Base-by-base conservation (phyloP, 1,140 invertebrate genomes). In the Chelonus insularis region DNA sequence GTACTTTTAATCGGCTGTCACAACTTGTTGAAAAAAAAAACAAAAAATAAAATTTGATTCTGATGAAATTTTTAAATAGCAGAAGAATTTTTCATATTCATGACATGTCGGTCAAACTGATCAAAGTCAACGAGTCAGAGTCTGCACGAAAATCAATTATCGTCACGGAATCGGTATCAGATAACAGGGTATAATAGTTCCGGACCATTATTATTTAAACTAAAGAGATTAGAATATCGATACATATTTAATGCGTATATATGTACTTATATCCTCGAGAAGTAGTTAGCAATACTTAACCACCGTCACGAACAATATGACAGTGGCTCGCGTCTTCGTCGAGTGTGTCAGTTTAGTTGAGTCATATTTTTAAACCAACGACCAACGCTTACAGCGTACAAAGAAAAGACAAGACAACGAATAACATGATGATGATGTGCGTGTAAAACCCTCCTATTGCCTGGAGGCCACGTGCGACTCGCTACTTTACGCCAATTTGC, bases 401-500 rank as follows among this genome's bases (percentile, higher is more conserved):
- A 52, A 52, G 50, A 21, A 52, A 32, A 5, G 11, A 34, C 25
- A 4, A 34, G 50, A 52, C 50, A 52, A 52, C 45, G 1, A 14
- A 39, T 5, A 14, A 18, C 41, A 8, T 16, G 14, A 16, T 12
- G 14, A 43, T 14, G 18, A 43, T 52, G 50, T 52, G 29, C 25
- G 50, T 52, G 50, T 52, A 52, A 52, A 34, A 11, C 25, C 20
- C 32, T 9, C 12, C n/a, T 36, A 52, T 52, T 52, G 50, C 25
- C 50, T 34, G 9, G 25, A 52, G n/a, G 21, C 21, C 50, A 52
- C 50, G 50, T 52, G 50, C 50, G 7, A 52, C 25, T 29, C n/a
- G 25, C 50, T 52, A 52, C 50, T 52, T 52, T 52, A 36, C 50
- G 9, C 50, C 50, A 52, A 52, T 52, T 52, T 52, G 50, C 25